phyloP scores from a whole-genome alignment of 37 sponge, comb jelly and placozoan species.

The Ianthella basta region DNA sequence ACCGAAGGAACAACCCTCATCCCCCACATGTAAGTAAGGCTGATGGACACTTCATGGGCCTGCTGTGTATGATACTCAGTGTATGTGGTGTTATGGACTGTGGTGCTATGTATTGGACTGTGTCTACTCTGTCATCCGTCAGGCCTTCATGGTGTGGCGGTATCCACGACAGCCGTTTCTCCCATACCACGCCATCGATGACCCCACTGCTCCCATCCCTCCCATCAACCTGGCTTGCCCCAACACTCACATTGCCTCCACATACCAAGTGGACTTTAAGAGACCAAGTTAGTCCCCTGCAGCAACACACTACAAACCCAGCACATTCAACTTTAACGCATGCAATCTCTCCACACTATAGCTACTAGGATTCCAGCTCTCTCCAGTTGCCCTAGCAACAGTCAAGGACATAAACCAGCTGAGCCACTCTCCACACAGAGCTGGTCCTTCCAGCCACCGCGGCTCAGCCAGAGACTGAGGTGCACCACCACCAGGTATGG shows the following conservation, averaged over 20 bases:
- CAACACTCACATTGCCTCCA: slow-evolving; percentile 3
- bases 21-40: slow-evolving; percentile 18
- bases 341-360: no score
- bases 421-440: slow-evolving; percentile 3
- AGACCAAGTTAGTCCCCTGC: not conserved
- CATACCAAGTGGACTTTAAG: not conserved
- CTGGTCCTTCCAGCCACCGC: slow-evolving; percentile 27
- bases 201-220: not conserved
- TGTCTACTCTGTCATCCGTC: not conserved
- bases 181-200: not conserved
- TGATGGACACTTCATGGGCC: no score
- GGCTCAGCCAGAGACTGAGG: slow-evolving; percentile 9
- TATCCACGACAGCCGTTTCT: not conserved
- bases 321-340: no score
- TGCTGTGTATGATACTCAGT: no score
- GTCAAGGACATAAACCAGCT: not conserved
- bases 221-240: slow-evolving; percentile 7
- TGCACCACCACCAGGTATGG: slow-evolving; percentile 66
- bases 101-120: no score
- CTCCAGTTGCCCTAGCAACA: no score
- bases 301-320: no score
- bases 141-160: slow-evolving; percentile 48
- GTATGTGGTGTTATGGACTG: no score
- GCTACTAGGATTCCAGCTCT: no score
- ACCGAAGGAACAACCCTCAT: slow-evolving; percentile 43